A percentile compares a stretch with the other conserved stretches of the same genome.
These are phyloP conservation scores for Patella vulgata DNA, from an alignment of 1,140 invertebrate genomes.

Conservation along the genomic window DNA sequence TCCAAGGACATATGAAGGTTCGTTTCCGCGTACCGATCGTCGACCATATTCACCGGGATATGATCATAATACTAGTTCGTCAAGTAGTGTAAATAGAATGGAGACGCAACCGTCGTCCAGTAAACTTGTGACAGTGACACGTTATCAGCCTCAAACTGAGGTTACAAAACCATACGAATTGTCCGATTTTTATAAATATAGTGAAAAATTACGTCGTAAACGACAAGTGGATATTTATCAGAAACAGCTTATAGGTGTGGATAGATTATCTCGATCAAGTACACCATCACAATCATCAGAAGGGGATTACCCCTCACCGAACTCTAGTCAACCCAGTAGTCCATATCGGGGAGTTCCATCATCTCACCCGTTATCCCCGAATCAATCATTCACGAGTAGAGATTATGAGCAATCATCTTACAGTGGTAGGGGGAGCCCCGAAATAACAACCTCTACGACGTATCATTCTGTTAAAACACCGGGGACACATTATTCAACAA, in stretches of 20 bases:
- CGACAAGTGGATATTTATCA: slow-evolving; percentile 55
- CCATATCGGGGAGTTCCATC: no score
- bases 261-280: slow-evolving; percentile 30
- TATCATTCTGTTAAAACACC: slow-evolving; percentile 29
- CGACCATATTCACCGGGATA: neutral
- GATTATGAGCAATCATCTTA: no score
- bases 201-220: slow-evolving; percentile 85
- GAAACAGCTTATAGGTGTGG: slow-evolving; percentile 43
- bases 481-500: slow-evolving; percentile 17
- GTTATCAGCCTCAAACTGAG: slow-evolving; percentile 77
- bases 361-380: no score
- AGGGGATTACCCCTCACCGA: slow-evolving; percentile 32
- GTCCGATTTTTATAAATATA: slow-evolving; percentile 97
- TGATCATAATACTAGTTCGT: slow-evolving; percentile 1
- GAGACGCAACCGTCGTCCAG: slow-evolving; percentile 26
- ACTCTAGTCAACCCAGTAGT: no score
- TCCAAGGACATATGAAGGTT: slow-evolving; percentile 36
- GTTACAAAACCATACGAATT: slow-evolving; percentile 96
- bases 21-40: slow-evolving; percentile 14
- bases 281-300: slow-evolving; percentile 49
- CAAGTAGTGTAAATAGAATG: neutral
- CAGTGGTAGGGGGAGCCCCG: neutral
- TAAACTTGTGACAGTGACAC: slow-evolving; percentile 48
- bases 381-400: no score
- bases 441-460: slow-evolving; percentile 20